These are phyloP conservation scores for Pelodiscus sinensis DNA, from an alignment of 2,113 vertebrate species.

Conservation along the genomic window DNA sequence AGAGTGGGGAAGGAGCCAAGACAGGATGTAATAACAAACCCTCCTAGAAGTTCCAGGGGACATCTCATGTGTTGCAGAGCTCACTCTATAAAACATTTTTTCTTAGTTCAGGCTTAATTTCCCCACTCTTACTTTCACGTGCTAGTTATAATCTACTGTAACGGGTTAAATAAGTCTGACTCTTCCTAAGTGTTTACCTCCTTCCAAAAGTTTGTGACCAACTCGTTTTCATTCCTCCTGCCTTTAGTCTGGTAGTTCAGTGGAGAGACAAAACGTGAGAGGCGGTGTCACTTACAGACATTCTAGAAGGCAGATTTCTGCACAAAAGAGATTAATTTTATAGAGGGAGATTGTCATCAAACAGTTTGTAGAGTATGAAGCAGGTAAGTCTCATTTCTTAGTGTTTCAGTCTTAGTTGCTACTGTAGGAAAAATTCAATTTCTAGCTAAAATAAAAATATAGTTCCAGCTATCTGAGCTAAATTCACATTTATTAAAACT, in stretches of 20 bases:
- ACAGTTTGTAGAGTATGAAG: not conserved
- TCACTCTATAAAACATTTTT: not conserved
- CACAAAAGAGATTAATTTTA: not conserved
- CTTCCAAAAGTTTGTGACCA: not conserved
- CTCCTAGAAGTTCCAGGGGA: not conserved
- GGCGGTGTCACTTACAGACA: not conserved
- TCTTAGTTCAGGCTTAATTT: not conserved
- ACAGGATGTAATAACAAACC: not conserved
- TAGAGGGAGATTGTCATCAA: not conserved
- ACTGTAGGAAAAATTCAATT: not conserved
- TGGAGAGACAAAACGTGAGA: not conserved
- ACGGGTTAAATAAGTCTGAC: not conserved
- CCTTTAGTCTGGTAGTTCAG: not conserved
- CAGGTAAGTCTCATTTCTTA: not conserved
- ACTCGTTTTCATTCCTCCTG: not conserved
- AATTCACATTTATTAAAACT: slow-evolving; percentile 5
- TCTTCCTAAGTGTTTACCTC: not conserved
- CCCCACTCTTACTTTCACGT: too few species aligned
- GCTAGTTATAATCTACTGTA: not conserved
- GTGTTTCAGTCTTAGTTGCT: not conserved
- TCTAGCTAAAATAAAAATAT: not conserved
- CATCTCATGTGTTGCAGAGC: not conserved
- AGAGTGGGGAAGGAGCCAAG: too few species aligned
- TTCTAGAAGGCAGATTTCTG: not conserved
- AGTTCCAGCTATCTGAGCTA: not conserved